Evolutionary conservation across 2,888 invertebrate species (phyloP).

Genomic region (Drosophila emarginata): DNA sequence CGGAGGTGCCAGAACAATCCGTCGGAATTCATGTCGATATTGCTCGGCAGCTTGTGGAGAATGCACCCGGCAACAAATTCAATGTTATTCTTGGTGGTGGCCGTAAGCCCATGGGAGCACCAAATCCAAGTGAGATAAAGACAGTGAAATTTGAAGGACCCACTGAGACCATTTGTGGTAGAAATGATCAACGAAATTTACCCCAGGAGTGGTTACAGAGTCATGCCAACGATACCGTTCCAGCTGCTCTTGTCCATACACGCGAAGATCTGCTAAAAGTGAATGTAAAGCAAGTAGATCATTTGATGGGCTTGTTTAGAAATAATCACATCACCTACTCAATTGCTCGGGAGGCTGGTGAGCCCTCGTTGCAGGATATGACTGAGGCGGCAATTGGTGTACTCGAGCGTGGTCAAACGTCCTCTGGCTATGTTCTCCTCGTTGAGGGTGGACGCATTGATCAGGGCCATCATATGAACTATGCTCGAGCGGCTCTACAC

Average conservation of each 20-base stretch:
- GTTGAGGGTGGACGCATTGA: constrained; percentile 87
- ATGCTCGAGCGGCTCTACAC: constrained; percentile 85
- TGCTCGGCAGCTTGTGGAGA: constrained; percentile 86
- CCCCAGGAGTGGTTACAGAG: constrained; percentile 83
- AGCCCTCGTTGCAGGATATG: constrained; percentile 85
- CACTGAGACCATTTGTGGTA: constrained; percentile 81
- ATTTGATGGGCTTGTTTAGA: constrained; percentile 84
- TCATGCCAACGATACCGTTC: constrained; percentile 68
- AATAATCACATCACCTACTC: constrained; percentile 85
- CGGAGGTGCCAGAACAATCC: constrained; percentile 75
- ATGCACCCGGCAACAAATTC: constrained; percentile 85
- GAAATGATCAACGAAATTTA: constrained; percentile 85
- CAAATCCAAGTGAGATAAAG: constrained; percentile 54
- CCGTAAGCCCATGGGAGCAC: constrained; percentile 82
- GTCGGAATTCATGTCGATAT: constrained; percentile 84
- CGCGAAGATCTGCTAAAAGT: constrained; percentile 81
- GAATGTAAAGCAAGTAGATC: constrained; percentile 82
- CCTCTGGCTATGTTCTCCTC: constrained; percentile 84
- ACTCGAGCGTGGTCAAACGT: constrained; percentile 68
- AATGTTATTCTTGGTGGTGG: constrained; percentile 87
- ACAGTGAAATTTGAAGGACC: constrained; percentile 72
- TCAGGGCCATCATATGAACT: constrained; percentile 86
- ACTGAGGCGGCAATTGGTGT: constrained; percentile 84
- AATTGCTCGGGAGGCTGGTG: constrained; percentile 83
- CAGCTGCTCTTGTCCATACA: constrained; percentile 80